Evolutionary conservation across 2,888 invertebrate species (phyloP), one percentile per base, ranked within the genome.

Genomic region (Microdon myrmicae): DNA sequence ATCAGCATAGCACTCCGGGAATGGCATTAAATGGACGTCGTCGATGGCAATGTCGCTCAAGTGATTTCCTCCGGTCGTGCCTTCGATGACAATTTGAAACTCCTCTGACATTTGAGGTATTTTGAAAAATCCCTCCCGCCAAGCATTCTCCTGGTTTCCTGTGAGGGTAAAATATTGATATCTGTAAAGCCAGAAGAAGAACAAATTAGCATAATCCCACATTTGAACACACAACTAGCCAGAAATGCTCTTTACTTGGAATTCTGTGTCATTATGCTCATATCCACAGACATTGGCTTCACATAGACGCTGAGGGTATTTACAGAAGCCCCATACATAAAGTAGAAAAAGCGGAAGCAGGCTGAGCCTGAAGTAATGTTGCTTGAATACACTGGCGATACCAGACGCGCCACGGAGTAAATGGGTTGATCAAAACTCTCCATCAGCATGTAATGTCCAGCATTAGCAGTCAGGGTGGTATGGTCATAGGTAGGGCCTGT

Each of bases 31-130:
- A 4, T 83, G 82, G 0, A 93, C 86, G 73, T 94, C 93, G 69
- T 94, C 93, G 8, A 93, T 84, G 0, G 92, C 92, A 22, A 90
- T 88, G 73, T 92, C 92, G 44, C 90, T 90, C 4, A 87, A 84
- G 67, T 85, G 88, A 13, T 83, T 83, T 0, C 71, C 68, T 0
- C 90, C 90, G 19, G 89, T 81, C 0, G 88, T 82, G 0, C 89
- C 92, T 74, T 92, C 90, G 31, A 94, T 84, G 3, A 92, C 81
- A 16, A 94, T 86, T 89, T 92, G 80, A 38, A 82, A 78, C 25
- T 82, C 69, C 82, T 82, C 37, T 70, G 70, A 2, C 82, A 79
- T 20, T 77, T 75, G 7, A 72, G 80, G 44, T 85, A 81, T 64
- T 73, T 70, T 9, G 82, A 79, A 17, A 81, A 81, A 14, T 79